Evolutionary conservation across 2,888 invertebrate genomes (phyloP), one percentile per base, ranked within the genome.

Genomic region (Epiblema foenella): DNA sequence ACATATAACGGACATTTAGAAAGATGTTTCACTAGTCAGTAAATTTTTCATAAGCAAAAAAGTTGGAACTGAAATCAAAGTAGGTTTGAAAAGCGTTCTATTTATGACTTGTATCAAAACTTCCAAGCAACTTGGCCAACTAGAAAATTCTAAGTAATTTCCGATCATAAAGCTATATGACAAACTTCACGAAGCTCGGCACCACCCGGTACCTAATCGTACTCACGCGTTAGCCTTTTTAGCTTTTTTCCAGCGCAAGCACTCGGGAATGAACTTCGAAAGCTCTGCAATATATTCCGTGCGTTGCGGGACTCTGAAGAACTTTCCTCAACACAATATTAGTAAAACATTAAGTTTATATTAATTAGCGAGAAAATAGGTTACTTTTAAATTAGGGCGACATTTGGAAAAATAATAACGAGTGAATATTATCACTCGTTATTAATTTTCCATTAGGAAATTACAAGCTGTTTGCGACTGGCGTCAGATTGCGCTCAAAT

Each of bases 231-330:
- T 64, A 64, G 64, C 37, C 52, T 64, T 52, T 63, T 64, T 10
- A 64, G 64, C 52, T 54, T 54, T 64, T 54, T 64, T 64, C 39
- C 37, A 64, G 52, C 63, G 37, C 56, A 46, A 20, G 54, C 52
- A 52, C 42, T 59, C 37, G 8, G 33, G 42, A 29, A 58, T 64
- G 58, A 58, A 59, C 42, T 65, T 58, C 42, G 58, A 65, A 69
- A 69, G 51, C 64, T 17, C 39, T 64, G 62, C 62, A 52, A 51
- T 57, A 12, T 51, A 49, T 18, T 65, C 18, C 29, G 37, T 39
- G 64, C 39, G 20, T 12, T 52, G 37, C 52, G 37, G 15, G 18
- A 29, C 18, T 29, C 52, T 65, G 39, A 18, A 3, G 24, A 24
- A 24, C 24, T 64, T 65, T 58, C 9, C 9, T 11, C 11, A n/a